phyloP scores from a whole-genome alignment of 2,797 vertebrate genomes.

The Lophius americanus region DNA sequence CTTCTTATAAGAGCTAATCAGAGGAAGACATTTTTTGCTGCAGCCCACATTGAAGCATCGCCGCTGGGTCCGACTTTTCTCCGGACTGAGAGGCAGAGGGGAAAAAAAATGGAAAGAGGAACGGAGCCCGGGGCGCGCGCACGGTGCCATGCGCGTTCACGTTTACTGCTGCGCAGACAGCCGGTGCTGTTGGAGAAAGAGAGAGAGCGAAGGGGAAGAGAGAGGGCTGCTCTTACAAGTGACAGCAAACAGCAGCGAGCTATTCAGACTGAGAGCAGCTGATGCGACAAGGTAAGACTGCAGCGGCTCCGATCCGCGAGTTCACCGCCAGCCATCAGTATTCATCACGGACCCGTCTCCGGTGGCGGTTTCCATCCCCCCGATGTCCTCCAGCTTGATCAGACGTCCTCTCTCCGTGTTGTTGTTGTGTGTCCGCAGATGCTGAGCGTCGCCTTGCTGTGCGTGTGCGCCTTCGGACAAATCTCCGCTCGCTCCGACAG shows the following conservation, averaged over 20 bases:
- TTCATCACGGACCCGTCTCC: not conserved
- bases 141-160: slow-evolving; percentile 63
- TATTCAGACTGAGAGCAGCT: slow-evolving; percentile 68
- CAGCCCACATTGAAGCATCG: slow-evolving; percentile 21
- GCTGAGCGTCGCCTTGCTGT: slow-evolving; percentile 86
- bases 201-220: slow-evolving; percentile 26
- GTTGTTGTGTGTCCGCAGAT: slow-evolving; percentile 79
- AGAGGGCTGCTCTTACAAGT: slow-evolving; percentile 66
- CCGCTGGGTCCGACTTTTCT: slow-evolving; percentile 14
- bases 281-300: slow-evolving; percentile 77
- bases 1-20: slow-evolving; percentile 7
- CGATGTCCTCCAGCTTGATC: slow-evolving; percentile 39
- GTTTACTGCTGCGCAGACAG: slow-evolving; percentile 63
- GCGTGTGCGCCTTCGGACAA: slow-evolving; percentile 86
- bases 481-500: slow-evolving; percentile 86
- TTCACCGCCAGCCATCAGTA: not conserved
- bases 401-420: slow-evolving; percentile 55
- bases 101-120: not conserved
- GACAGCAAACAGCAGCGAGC: slow-evolving; percentile 71
- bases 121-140: slow-evolving; percentile 49
- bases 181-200: slow-evolving; percentile 45
- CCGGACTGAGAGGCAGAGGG: slow-evolving; percentile 17
- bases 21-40: slow-evolving; percentile 16
- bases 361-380: slow-evolving; percentile 15
- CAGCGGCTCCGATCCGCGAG: slow-evolving; percentile 1